Evolutionary conservation across 2,797 vertebrate genomes (phyloP).

Genomic region (Eurystomus glaucurus): DNA sequence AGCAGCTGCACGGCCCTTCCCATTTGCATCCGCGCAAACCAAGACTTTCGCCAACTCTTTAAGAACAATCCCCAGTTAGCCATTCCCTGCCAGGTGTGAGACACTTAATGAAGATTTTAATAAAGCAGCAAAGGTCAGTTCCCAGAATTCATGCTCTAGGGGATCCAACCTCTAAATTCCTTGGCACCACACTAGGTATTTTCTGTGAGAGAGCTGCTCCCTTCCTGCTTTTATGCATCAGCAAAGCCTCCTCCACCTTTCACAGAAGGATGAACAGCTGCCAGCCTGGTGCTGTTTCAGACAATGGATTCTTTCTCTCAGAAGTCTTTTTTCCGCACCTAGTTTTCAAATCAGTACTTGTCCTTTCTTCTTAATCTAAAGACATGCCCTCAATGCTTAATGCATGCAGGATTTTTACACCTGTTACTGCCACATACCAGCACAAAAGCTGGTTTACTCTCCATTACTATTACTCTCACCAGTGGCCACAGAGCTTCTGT

Average conservation of each 20-base stretch:
- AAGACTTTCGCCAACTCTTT: not conserved
- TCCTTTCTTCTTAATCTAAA: not conserved
- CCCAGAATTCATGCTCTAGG: not conserved
- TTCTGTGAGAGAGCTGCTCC: not conserved
- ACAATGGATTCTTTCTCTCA: not conserved
- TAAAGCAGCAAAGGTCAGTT: constrained; percentile 16
- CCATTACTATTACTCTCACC: not conserved
- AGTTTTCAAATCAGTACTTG: not conserved
- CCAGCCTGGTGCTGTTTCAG: not conserved
- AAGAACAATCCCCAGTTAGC: not conserved
- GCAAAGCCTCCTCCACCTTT: not conserved
- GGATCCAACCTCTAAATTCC: not conserved
- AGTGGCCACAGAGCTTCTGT: not conserved
- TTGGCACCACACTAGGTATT: fast-evolving
- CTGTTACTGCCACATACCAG: not conserved
- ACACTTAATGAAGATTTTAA: not conserved
- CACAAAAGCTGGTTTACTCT: not conserved
- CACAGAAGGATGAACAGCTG: not conserved
- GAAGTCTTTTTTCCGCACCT: not conserved
- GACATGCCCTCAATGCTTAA: not conserved
- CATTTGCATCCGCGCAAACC: not conserved
- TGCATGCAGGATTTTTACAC: not conserved
- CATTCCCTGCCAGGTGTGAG: not conserved
- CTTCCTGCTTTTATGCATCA: not conserved
- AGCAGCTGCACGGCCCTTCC: not conserved